Evolutionary conservation across 1,140 invertebrate genomes (phyloP).

Genomic region (Aphelenchoides avenae): DNA sequence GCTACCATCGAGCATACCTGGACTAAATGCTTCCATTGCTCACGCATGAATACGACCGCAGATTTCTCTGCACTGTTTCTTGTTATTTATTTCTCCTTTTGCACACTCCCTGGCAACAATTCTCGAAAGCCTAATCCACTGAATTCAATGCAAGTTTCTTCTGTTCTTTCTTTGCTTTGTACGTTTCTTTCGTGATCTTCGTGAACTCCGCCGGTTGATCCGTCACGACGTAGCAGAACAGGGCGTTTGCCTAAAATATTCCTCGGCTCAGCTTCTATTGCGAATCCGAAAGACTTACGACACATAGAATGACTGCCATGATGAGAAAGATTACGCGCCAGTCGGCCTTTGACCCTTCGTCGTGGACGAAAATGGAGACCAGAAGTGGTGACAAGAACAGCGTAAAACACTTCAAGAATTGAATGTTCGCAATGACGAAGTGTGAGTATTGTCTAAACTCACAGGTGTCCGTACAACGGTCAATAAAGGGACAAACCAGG

Average conservation of each 20-base stretch:
- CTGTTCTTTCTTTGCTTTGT: constrained; percentile 8
- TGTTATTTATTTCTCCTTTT: too few relatives aligned
- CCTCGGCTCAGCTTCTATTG: neutral
- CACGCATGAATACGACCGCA: too few relatives aligned
- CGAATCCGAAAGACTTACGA: neutral
- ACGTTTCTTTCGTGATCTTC: constrained; percentile 25
- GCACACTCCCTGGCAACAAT: too few relatives aligned
- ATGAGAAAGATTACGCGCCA: constrained; percentile 20
- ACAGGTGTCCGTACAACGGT: constrained; percentile 12
- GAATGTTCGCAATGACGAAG: constrained; percentile 32
- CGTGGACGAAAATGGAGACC: constrained; percentile 23
- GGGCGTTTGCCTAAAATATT: constrained; percentile 28
- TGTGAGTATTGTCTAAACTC: constrained; percentile 24
- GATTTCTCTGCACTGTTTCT: too few relatives aligned
- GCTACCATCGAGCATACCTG: too few relatives aligned
- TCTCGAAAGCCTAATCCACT: too few relatives aligned
- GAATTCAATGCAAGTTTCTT: too few relatives aligned
- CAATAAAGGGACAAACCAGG: constrained; percentile 29
- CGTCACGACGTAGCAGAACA: constrained; percentile 45
- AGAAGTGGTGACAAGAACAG: constrained; percentile 37
- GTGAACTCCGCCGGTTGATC: constrained; percentile 51
- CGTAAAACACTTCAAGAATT: constrained; percentile 34
- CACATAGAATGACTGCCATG: constrained; percentile 11
- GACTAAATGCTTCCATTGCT: too few relatives aligned
- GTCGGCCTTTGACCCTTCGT: constrained; percentile 12